phyloP scores from a whole-genome alignment of 2,888 invertebrate genomes.

The Cephus nigrinus region DNA sequence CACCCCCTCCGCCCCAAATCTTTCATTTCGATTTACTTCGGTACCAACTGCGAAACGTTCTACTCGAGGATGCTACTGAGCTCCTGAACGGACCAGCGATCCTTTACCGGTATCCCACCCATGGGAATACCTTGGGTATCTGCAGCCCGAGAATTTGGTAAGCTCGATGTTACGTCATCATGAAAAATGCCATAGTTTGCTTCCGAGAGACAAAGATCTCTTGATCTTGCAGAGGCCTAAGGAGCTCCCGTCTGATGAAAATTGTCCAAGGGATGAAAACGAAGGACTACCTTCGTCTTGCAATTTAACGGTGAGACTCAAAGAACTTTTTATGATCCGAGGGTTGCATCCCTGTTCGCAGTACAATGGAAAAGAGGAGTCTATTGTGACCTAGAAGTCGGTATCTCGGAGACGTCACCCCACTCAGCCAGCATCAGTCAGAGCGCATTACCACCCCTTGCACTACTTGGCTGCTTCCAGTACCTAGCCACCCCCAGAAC shows the following conservation, averaged over 20 bases:
- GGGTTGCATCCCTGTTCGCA: constrained; percentile 9
- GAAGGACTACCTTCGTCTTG: background rate
- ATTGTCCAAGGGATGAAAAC: background rate
- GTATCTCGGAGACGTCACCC: constrained; percentile 46
- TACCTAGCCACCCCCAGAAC: constrained; percentile 5
- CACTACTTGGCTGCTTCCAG: constrained; percentile 19
- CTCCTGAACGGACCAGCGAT: background rate
- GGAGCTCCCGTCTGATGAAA: background rate
- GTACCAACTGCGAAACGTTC: background rate
- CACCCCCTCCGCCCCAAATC: constrained; percentile 20
- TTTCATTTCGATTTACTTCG: constrained; percentile 14
- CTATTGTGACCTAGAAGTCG: constrained; percentile 50
- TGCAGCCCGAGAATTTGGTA: too few species aligned
- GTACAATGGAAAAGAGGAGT: constrained; percentile 22
- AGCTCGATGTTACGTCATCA: background rate
- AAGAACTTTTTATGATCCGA: background rate
- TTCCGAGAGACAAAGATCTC: background rate
- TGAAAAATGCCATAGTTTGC: background rate
- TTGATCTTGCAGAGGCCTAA: background rate
- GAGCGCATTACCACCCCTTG: constrained; percentile 44
- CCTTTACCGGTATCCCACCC: background rate
- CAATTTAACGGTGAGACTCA: background rate
- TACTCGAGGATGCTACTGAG: background rate
- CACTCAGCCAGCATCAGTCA: constrained; percentile 53
- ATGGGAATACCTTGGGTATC: background rate